Evolutionary conservation across 2,888 invertebrate species (phyloP), one percentile per base, ranked within the genome.

Genomic region (Pristionchus entomophagus): DNA sequence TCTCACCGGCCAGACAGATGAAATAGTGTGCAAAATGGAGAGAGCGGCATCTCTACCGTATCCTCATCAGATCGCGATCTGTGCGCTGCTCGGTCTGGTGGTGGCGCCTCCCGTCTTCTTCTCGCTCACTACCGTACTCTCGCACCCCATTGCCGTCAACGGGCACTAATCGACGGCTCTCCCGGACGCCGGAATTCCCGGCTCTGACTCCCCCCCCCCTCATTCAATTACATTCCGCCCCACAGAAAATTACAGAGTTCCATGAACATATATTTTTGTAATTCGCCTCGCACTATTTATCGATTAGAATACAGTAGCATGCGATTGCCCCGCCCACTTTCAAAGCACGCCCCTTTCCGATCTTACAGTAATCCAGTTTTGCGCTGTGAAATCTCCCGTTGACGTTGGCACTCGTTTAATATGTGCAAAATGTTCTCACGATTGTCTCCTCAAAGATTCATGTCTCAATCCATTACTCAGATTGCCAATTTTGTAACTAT

Each of bases 61-160:
- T 73, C 0, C 5, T 73, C 14, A 0, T 22, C 73, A 73, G 73
- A 26, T 26, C 4, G 73, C 41, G 3, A 73, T 73, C 73, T n/a
- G 45, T 26, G 22, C 32, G 3, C 38, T 88, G 14, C 85, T 90
- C 29, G 87, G 65, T 59, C 85, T 87, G 41, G 88, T 92, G 65
- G 91, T 91, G 12, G 51, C 89, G 32, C 92, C 92, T 19, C 86
- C 89, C 26, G 53, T 90, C 65, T 90, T 91, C 86, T 92, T 91
- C 88, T 69, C 91, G 14, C 41, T 90, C 59, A 91, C 91, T 2
- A 88, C 92, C 45, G 88, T 91, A 2, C 87, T 92, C 84, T 90
- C 89, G 14, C 88, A 89, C 85, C 91, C 91, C 53, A 84, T 88
- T 22, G 89, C 88, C 5, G 65, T 87, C 84, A 90, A 85, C 86